Evolutionary conservation across 2,797 vertebrate genomes (phyloP).

Genomic region (Pangasius sanitwongsei): DNA sequence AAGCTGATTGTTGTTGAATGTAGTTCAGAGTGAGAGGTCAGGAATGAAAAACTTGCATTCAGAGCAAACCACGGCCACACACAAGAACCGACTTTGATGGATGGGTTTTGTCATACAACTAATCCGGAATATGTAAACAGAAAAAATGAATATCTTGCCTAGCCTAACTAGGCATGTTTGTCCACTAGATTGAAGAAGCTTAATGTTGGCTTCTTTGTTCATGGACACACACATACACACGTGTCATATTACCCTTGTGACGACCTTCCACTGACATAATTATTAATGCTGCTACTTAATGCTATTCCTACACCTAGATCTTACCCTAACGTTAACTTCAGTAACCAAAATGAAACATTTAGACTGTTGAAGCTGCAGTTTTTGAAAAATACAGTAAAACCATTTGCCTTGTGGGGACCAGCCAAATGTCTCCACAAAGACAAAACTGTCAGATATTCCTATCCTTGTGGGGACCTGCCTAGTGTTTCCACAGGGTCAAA

Average conservation of each 20-base stretch:
- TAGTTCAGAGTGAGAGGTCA: constrained; percentile 50
- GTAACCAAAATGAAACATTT: not conserved
- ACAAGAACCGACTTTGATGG: constrained; percentile 41
- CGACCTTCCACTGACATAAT: not conserved
- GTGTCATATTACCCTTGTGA: not conserved
- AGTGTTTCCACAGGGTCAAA: not conserved
- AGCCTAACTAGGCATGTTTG: constrained; percentile 23
- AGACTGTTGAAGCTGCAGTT: not conserved
- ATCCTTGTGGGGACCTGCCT: not conserved
- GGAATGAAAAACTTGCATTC: constrained; percentile 42
- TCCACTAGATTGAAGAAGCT: constrained; percentile 1
- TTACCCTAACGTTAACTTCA: not conserved
- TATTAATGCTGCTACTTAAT: not conserved
- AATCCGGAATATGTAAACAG: constrained; percentile 37
- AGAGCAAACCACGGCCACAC: constrained; percentile 52
- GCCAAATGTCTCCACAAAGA: not conserved
- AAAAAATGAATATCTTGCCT: constrained; percentile 29
- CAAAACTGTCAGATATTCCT: not conserved
- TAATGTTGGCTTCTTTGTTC: constrained; percentile 4
- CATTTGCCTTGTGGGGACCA: not conserved
- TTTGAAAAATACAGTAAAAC: not conserved
- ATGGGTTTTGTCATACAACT: constrained; percentile 42
- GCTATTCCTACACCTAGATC: not conserved
- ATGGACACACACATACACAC: not conserved
- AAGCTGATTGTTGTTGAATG: constrained; percentile 60